Percentiles rank a stretch among this genome's conserved stretches.
These are phyloP conservation scores for Physocephala rufipes DNA, from an alignment of 2,888 invertebrate genomes.

Conservation along the genomic window DNA sequence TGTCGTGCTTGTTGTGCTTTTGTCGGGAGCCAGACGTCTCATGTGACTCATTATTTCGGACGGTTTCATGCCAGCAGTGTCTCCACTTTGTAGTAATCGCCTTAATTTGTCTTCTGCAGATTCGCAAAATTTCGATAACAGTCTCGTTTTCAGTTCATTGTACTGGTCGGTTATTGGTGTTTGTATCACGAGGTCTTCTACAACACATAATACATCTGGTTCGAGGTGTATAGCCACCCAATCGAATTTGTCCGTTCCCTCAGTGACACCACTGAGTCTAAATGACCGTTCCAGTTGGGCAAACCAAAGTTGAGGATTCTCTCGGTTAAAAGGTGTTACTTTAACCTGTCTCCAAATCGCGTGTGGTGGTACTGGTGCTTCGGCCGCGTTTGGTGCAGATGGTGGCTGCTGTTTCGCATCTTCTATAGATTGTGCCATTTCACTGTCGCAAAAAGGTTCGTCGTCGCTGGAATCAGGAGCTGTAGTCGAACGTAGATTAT, in stretches of 20 bases:
- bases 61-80: constrained; percentile 39
- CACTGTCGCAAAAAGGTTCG: background rate
- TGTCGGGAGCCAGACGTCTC: constrained; percentile 40
- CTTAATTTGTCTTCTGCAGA: constrained; percentile 40
- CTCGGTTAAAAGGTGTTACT: constrained; percentile 18
- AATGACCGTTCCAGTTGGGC: constrained; percentile 35
- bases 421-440: background rate
- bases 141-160: constrained; percentile 21
- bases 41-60: constrained; percentile 39
- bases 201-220: constrained; percentile 25
- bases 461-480: background rate
- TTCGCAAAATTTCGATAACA: constrained; percentile 38
- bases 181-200: constrained; percentile 37
- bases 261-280: constrained; percentile 21
- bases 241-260: constrained; percentile 30
- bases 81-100: constrained; percentile 39
- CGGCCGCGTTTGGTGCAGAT: background rate
- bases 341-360: too few species aligned
- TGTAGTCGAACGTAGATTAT: background rate
- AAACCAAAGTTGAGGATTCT: constrained; percentile 33
- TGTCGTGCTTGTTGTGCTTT: constrained; percentile 32
- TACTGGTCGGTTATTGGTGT: constrained; percentile 28
- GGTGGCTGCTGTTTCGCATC: background rate
- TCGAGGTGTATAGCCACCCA: constrained; percentile 29
- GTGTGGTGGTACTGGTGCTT: background rate